phyloP scores from a whole-genome alignment of 1,140 invertebrate species.

The Drosophila ogumai region DNA sequence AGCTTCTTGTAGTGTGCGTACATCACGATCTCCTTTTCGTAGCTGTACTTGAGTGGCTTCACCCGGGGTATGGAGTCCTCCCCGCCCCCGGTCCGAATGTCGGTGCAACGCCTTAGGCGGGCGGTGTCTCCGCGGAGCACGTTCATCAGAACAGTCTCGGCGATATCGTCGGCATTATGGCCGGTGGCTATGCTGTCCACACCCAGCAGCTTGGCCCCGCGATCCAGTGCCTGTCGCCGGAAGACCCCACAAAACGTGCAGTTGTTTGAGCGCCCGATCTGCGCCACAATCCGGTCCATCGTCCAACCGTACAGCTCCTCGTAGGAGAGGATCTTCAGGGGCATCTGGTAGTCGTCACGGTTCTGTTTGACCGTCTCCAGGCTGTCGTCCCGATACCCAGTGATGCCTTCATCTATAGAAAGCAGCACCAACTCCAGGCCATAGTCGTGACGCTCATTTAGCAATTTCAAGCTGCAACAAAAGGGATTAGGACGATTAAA shows the following conservation, averaged over 20 bases:
- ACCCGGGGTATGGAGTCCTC: constrained; percentile 96
- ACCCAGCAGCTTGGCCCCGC: constrained; percentile 93
- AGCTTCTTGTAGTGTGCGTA: constrained; percentile 99
- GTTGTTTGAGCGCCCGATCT: constrained; percentile 98
- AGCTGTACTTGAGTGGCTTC: constrained; percentile 99
- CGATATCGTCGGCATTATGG: constrained; percentile 99
- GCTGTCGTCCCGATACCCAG: constrained; percentile 99
- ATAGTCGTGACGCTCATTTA: constrained; percentile 97
- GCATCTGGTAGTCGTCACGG: constrained; percentile 95
- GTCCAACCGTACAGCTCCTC: constrained; percentile 99
- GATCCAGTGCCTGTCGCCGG: constrained; percentile 96
- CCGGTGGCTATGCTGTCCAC: constrained; percentile 98
- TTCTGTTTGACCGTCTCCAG: constrained; percentile 98
- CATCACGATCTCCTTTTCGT: constrained; percentile 99
- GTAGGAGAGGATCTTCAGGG: constrained; percentile 98
- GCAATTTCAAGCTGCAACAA: constrained; percentile 89
- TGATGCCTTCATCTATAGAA: constrained; percentile 99
- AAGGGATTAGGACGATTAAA: neutral
- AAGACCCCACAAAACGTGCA: constrained; percentile 99
- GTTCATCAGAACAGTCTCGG: constrained; percentile 99
- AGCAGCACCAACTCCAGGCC: constrained; percentile 95
- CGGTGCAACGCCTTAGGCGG: constrained; percentile 95
- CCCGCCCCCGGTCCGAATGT: constrained; percentile 93
- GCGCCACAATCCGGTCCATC: constrained; percentile 98
- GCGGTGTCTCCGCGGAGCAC: constrained; percentile 98